Conservation (phyloP, 2,797 vertebrate species). For the Sphaeramia orbicularis region DNA sequence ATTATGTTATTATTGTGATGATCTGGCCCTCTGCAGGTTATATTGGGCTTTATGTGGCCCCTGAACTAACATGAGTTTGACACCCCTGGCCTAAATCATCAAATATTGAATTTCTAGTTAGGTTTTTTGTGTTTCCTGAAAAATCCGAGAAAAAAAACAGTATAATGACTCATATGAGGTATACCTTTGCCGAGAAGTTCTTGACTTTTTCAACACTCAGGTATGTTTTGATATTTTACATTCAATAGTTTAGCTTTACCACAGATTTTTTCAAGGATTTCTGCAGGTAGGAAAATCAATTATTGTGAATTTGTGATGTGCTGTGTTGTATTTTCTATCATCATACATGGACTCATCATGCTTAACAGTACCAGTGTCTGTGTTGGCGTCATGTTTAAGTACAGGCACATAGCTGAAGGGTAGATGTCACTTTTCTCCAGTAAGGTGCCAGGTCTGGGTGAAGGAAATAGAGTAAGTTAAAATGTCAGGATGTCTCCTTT, state of each 20-base stretch:
- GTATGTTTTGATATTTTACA: constrained; percentile 47
- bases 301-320: constrained; percentile 31
- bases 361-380: constrained; percentile 30
- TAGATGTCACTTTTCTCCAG: constrained; percentile 50
- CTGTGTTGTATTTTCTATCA: not conserved
- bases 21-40: no score
- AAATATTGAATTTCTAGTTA: no score
- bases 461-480: constrained; percentile 55
- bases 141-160: no score
- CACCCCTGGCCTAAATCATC: no score
- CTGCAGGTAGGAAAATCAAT: constrained; percentile 8
- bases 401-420: constrained; percentile 53
- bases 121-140: no score
- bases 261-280: constrained; percentile 10
- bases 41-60: no score
- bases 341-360: constrained; percentile 40
- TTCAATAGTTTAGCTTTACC: constrained; percentile 40
- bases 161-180: no score
- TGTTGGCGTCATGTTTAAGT: constrained; percentile 45
- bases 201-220: not conserved
- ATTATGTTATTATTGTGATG: no score
- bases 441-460: constrained; percentile 59
- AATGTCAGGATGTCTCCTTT: constrained; percentile 63
- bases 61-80: no score
- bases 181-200: not conserved